Conservation (phyloP, 2,888 invertebrate genomes). For the Drosophila paramelanica region DNA sequence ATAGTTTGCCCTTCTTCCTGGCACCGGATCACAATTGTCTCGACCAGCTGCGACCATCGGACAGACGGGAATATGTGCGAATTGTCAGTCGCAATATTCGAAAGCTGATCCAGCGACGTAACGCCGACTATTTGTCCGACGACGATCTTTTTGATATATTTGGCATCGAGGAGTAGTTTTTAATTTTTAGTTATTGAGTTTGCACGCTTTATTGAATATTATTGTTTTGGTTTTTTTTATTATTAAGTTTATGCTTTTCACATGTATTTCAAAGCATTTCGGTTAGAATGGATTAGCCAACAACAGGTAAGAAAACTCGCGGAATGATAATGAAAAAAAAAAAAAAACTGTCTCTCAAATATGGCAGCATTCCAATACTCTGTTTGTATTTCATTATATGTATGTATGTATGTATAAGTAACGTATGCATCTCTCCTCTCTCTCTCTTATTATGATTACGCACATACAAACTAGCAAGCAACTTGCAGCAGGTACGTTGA, state of each 20-base stretch:
- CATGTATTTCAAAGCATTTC: slow-evolving; percentile 54
- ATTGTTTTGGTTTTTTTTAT: neutral
- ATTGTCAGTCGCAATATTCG: neutral
- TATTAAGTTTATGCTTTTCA: slow-evolving; percentile 33
- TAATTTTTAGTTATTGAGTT: slow-evolving; percentile 15
- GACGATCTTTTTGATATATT: slow-evolving; percentile 30
- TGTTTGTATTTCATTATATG: slow-evolving; percentile 28
- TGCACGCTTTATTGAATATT: slow-evolving; percentile 33
- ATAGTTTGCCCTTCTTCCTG: slow-evolving; percentile 30
- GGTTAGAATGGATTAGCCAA: slow-evolving; percentile 64
- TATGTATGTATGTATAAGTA: neutral
- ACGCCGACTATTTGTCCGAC: slow-evolving; percentile 23
- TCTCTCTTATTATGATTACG: slow-evolving; percentile 41
- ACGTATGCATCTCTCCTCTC: neutral
- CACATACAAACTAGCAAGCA: slow-evolving; percentile 83
- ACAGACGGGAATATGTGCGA: slow-evolving; percentile 7
- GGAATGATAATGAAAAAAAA: neutral
- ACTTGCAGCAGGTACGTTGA: slow-evolving; percentile 83
- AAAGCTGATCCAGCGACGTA: slow-evolving; percentile 19
- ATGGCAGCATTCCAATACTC: slow-evolving; percentile 63
- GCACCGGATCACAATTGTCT: slow-evolving; percentile 34
- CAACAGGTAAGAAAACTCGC: neutral
- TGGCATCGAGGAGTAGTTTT: slow-evolving; percentile 7
- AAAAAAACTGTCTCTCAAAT: slow-evolving; percentile 26
- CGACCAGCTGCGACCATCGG: neutral